Percentiles rank a stretch among this genome's conserved stretches.
Evolutionary conservation across 2,113 vertebrate genomes (phyloP).

Genomic region (Felis catus): DNA sequence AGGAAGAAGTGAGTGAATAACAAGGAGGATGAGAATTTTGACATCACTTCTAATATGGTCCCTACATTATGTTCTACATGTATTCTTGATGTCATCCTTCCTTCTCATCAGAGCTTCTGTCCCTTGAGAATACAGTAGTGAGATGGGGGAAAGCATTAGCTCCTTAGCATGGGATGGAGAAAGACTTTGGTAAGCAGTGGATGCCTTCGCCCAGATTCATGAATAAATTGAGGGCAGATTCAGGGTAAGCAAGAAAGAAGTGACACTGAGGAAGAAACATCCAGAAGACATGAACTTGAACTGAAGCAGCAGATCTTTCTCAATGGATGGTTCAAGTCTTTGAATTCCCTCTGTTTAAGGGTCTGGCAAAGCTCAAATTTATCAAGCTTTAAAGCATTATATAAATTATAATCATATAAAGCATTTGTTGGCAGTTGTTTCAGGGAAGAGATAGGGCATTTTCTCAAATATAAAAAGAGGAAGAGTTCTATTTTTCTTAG

Average conservation of each 20-base stretch:
- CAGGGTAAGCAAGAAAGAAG: conserved; percentile 34
- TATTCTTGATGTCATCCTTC: background rate
- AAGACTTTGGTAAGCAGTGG: background rate
- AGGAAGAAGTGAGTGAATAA: background rate
- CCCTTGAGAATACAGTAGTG: background rate
- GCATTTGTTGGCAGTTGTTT: conserved; percentile 8
- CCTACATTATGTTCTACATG: background rate
- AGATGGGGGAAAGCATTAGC: background rate
- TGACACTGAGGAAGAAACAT: background rate
- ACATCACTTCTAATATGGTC: background rate
- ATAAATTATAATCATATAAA: background rate
- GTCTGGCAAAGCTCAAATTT: conserved; percentile 9
- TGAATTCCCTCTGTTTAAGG: background rate
- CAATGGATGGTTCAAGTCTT: background rate
- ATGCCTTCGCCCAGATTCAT: conserved; percentile 1
- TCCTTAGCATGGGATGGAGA: background rate
- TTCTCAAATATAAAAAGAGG: conserved; percentile 26
- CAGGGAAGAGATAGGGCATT: background rate
- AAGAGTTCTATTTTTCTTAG: conserved; percentile 23
- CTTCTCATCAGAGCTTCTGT: background rate
- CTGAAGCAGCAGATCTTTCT: conserved; percentile 1
- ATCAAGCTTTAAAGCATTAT: conserved; percentile 24
- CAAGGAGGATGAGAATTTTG: background rate
- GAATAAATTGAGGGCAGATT: conserved; percentile 16
- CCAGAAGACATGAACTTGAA: conserved; percentile 25